These are phyloP conservation scores for Aleiodes sp. DNA, from an alignment of 1,140 invertebrate genomes.

Conservation along the genomic window DNA sequence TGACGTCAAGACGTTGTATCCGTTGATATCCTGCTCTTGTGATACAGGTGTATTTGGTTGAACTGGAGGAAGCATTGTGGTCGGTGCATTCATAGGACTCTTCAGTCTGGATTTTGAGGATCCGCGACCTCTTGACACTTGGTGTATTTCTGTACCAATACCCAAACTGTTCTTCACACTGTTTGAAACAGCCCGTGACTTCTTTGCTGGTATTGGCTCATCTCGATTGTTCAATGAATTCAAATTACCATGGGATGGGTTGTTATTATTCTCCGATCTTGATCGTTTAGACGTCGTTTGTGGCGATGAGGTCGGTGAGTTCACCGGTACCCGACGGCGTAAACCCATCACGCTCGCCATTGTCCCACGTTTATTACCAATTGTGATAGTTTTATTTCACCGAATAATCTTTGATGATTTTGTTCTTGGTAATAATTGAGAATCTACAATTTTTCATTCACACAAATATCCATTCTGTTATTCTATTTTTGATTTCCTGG, in stretches of 20 bases:
- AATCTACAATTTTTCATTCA: neutral
- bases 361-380: slow-evolving; percentile 18
- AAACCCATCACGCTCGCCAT: slow-evolving; percentile 64
- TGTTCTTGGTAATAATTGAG: too few relatives aligned
- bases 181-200: slow-evolving; percentile 49
- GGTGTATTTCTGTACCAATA: neutral
- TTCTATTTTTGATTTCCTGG: too few relatives aligned
- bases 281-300: slow-evolving; percentile 55
- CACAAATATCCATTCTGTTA: neutral
- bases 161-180: neutral
- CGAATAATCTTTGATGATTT: neutral
- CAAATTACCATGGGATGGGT: slow-evolving; percentile 62
- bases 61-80: slow-evolving; percentile 19
- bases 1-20: slow-evolving; percentile 44
- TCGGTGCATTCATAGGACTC: slow-evolving; percentile 1
- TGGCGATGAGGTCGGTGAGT: slow-evolving; percentile 47
- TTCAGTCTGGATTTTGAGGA: slow-evolving; percentile 31
- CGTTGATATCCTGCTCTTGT: slow-evolving; percentile 25
- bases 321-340: slow-evolving; percentile 60
- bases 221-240: slow-evolving; percentile 56
- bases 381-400: too few relatives aligned
- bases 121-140: neutral
- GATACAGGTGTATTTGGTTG: slow-evolving; percentile 31
- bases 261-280: slow-evolving; percentile 64
- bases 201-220: slow-evolving; percentile 52